Percentiles rank a stretch among this genome's conserved stretches.
Evolutionary conservation across 2,888 invertebrate species (phyloP).

Genomic region (Andrena minutula): DNA sequence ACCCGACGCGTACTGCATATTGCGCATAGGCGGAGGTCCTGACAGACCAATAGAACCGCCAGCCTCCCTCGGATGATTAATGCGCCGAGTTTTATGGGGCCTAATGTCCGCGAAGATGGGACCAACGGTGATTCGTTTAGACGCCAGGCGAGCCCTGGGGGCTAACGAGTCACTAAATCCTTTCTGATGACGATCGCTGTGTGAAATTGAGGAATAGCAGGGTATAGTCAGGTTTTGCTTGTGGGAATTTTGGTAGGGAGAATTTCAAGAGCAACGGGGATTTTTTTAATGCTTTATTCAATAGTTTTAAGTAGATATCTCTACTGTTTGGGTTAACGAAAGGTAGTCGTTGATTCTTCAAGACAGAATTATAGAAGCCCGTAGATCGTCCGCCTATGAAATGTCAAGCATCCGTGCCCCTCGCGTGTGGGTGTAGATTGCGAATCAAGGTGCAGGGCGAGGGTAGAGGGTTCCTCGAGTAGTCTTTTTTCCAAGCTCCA

Average conservation of each 20-base stretch:
- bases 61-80: constrained; percentile 29
- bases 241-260: no score
- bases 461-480: constrained; percentile 22
- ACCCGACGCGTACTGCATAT: constrained; percentile 10
- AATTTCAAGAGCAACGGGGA: no score
- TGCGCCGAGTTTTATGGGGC: neutral
- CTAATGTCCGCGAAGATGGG: neutral
- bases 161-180: neutral
- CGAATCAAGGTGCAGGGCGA: constrained; percentile 27
- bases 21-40: constrained; percentile 22
- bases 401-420: neutral
- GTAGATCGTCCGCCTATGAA: constrained; percentile 17
- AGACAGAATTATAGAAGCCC: no score
- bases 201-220: no score
- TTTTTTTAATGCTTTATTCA: no score
- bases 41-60: constrained; percentile 3
- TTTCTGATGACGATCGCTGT: no score
- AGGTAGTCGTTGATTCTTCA: neutral
- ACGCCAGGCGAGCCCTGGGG: constrained; percentile 3
- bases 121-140: neutral
- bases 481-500: constrained; percentile 30
- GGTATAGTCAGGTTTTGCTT: no score
- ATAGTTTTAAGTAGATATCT: neutral
- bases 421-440: constrained; percentile 34
- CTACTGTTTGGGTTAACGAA: neutral